Base-by-base conservation (phyloP, 1,140 invertebrate species). In the Bombus superbus region DNA sequence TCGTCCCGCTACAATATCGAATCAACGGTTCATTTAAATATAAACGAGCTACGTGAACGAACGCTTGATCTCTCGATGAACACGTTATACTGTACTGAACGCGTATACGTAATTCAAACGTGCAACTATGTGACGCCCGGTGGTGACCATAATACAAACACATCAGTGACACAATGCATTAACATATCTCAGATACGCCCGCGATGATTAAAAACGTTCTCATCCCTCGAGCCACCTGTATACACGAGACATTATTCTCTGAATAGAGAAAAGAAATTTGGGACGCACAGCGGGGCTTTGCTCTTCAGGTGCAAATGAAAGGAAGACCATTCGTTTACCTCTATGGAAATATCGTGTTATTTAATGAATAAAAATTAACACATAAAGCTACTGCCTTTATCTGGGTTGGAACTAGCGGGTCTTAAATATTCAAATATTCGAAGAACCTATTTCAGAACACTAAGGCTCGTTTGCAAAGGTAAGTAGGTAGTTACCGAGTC, bases 11-110 rank as follows among this genome's bases (percentile, higher is more conserved):
- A 83, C 84, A 86, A 89, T 86, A 89, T 86, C 86, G 78, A 86
- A 89, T 89, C 88, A 83, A 89, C 69, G 62, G 88, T 77, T 89
- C 88, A 89, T 89, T 89, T 89, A 89, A 89, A 89, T 89, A 89
- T 89, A 89, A 89, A 89, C 88, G 88, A 89, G 88, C 80, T 86
- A 73, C 88, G 76, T 71, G 87, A 86, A 89, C 88, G 78, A 83
- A 89, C 86, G 64, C 69, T 86, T 76, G 83, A 38, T 81, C 74
- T 74, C 44, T n/a, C 88, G 77, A 89, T 89, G 88, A 89, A 86
- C 83, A 89, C 79, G 87, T 89, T 89, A 86, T 79, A 64, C 47
- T 2, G 47, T 53, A 71, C 57, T 22, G 44, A 35, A 22, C 75
- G n/a, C 78, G 71, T 79, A 44, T 86, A 40, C 28, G 75, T 89